A percentile compares a stretch with the other conserved stretches of the same genome.
phyloP scores from a whole-genome alignment of 64 coral and sea anemone genomes.

The Anthopleura sola region DNA sequence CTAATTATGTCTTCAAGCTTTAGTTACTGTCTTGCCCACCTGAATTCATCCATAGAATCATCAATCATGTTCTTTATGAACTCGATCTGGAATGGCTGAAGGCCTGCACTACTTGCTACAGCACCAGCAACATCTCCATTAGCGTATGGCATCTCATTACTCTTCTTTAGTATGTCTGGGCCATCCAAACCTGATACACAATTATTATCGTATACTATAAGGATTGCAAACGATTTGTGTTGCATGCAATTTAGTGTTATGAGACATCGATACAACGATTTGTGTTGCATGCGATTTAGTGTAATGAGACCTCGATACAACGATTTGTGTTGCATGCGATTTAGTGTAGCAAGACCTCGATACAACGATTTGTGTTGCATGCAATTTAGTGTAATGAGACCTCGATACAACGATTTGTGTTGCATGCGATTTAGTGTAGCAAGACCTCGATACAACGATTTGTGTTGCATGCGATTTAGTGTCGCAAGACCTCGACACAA shows the following conservation, averaged over 20 bases:
- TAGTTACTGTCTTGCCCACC: conserved; percentile 19
- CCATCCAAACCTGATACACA: conserved; percentile 1
- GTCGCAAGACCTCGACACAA: too few species aligned
- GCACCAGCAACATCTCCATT: conserved; percentile 7
- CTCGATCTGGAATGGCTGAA: conserved; percentile 88
- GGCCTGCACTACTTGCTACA: conserved; percentile 25
- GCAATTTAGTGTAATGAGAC: too few species aligned
- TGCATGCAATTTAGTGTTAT: neutral
- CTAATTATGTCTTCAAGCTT: too few species aligned
- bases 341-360: too few species aligned
- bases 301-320: too few species aligned
- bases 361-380: neutral
- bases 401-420: neutral
- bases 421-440: too few species aligned
- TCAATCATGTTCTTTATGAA: conserved; percentile 97
- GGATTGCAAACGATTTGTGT: neutral
- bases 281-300: neutral
- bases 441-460: neutral
- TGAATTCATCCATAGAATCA: conserved; percentile 96
- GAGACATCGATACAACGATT: too few species aligned
- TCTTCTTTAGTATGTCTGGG: neutral
- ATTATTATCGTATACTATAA: neutral
- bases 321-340: too few species aligned
- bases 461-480: neutral
- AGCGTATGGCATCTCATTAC: neutral